Evolutionary conservation across 2,797 vertebrate species (phyloP).

Genomic region (Rhinoraja longicauda): DNA sequence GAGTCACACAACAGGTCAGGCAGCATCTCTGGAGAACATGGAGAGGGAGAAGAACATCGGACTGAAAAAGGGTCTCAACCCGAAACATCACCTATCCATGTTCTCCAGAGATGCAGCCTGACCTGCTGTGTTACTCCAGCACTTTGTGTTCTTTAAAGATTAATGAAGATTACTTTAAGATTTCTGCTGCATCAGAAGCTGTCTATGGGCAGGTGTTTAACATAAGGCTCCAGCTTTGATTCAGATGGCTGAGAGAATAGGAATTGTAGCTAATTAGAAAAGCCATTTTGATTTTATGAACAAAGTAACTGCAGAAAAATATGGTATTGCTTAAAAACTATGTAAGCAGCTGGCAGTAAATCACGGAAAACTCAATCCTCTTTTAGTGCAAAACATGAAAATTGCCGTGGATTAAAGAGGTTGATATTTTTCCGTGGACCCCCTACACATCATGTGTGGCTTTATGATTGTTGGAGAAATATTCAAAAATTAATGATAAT

Average conservation of each 20-base stretch:
- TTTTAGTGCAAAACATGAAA: slow-evolving; percentile 4
- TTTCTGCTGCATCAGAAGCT: slow-evolving; percentile 1
- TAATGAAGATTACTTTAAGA: not conserved
- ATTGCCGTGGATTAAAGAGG: not conserved
- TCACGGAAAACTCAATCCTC: slow-evolving; percentile 1
- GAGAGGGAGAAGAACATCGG: too few relatives aligned
- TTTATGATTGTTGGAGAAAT: not conserved
- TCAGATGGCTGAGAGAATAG: slow-evolving; percentile 30
- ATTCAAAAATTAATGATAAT: too few relatives aligned
- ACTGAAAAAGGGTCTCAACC: too few relatives aligned
- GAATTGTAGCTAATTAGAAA: slow-evolving; percentile 24
- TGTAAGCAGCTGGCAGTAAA: slow-evolving; percentile 19
- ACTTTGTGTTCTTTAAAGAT: too few relatives aligned
- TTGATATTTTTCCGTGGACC: slow-evolving; percentile 1
- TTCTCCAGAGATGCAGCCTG: too few relatives aligned
- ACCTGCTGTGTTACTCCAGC: too few relatives aligned
- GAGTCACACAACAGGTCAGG: too few relatives aligned
- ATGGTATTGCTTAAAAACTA: not conserved
- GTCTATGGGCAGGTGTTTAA: not conserved
- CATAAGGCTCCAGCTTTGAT: slow-evolving; percentile 29
- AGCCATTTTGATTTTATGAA: slow-evolving; percentile 19
- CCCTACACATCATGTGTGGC: not conserved
- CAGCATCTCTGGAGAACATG: too few relatives aligned
- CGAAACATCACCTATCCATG: too few relatives aligned
- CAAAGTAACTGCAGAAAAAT: slow-evolving; percentile 29